Base-by-base conservation (phyloP, 2,797 vertebrate genomes). In the Melanotaenia maccullochi region DNA sequence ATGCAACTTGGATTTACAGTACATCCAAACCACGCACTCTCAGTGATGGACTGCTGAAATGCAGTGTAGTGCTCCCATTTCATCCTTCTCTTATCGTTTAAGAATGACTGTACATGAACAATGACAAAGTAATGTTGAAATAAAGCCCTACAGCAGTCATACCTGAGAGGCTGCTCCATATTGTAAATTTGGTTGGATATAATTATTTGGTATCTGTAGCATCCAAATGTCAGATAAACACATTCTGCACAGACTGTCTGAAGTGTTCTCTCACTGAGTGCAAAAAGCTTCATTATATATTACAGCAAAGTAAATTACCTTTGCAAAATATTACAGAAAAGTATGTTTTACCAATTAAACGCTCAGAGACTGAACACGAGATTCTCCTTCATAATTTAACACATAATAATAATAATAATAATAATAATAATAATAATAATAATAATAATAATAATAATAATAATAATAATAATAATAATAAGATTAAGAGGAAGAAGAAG, bases 21-120 rank as follows among this genome's bases (percentile, higher is more conserved):
- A 74, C 75, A 80, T 69, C 69, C 70, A 75, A 87, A 75, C 63
- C 57, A 58, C 64, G 68, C 60, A 78, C 75, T 84, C 54, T 73
- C 75, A 85, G 64, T 81, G 79, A 86, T 76, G 80, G 79, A 76
- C 84, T 88, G 84, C 84, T 70, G 84, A 75, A 86, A 79, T 79
- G 58, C 69, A 75, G 64, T 24, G 40, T 70, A 72, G 60, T 65
- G 54, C 75, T 81, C 76, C 79, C 60, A 65, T 82, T 88, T 88
- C 73, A 82, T 75, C 73, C 64, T 76, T 63, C 73, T 49, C 72
- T 83, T 84, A 83, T 86, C 73, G 79, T 71, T 79, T 66, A 56
- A 66, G 61, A 76, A 76, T 66, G 75, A 76, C 72, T 83, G 79
- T 88, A 84, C 65, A 81, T 84, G 85, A 86, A 78, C 75, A 73